These are phyloP conservation scores for Tapera naevia DNA, from an alignment of 2,797 vertebrate species.

Conservation along the genomic window DNA sequence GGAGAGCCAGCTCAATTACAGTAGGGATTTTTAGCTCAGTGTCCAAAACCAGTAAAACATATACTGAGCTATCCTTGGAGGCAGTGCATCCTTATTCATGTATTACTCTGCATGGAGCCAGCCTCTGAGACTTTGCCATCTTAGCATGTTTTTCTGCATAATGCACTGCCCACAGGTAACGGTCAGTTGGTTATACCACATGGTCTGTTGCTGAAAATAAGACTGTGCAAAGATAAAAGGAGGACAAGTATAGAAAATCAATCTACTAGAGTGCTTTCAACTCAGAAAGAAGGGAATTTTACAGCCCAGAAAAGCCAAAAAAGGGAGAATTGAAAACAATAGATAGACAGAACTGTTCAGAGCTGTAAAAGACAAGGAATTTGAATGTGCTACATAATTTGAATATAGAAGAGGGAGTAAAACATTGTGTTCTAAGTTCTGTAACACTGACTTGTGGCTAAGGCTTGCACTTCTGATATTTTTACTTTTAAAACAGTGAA, in stretches of 20 bases:
- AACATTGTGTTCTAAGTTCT: background rate
- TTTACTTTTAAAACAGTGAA: background rate
- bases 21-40: background rate
- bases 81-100: background rate
- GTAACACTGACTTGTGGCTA: background rate
- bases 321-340: background rate
- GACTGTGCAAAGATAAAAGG: background rate
- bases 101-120: background rate
- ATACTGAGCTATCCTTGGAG: background rate
- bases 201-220: background rate
- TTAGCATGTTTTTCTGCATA: background rate
- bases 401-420: background rate
- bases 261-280: background rate
- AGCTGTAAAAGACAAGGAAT: background rate
- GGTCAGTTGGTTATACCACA: background rate
- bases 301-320: background rate
- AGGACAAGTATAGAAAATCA: background rate
- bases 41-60: conserved; percentile 22
- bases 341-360: background rate
- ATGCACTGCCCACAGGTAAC: background rate
- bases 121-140: background rate
- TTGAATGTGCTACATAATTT: background rate
- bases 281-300: background rate
- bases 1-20: background rate
- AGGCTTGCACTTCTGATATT: background rate